Conservation (phyloP, 2,888 invertebrate genomes). For the Sarcophaga variegata region DNA sequence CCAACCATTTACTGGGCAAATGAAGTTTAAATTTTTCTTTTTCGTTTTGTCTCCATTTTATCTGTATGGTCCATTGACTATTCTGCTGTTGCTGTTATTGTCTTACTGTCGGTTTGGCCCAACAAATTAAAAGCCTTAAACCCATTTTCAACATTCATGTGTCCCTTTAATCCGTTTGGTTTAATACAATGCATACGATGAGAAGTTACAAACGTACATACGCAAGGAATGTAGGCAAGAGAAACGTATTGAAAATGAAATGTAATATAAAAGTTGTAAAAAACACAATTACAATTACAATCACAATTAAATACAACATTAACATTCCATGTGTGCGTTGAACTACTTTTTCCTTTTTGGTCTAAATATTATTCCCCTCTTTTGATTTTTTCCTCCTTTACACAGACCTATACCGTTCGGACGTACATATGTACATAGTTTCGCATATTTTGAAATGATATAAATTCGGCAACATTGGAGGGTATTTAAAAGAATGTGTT, state of each 20-base stretch:
- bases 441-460: constrained; percentile 17
- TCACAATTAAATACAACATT: constrained; percentile 70
- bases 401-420: background rate
- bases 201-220: background rate
- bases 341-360: constrained; percentile 50
- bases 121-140: constrained; percentile 70
- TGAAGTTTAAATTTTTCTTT: constrained; percentile 22
- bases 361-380: constrained; percentile 31
- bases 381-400: background rate
- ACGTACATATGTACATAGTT: background rate
- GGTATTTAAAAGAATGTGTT: constrained; percentile 5
- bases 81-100: background rate
- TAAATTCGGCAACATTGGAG: constrained; percentile 19
- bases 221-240: constrained; percentile 3
- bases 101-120: constrained; percentile 63
- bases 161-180: constrained; percentile 56
- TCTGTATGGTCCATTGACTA: constrained; percentile 37
- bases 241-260: constrained; percentile 46
- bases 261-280: constrained; percentile 48
- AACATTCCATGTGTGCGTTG: constrained; percentile 68
- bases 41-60: constrained; percentile 15
- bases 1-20: constrained; percentile 18
- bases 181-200: constrained; percentile 22
- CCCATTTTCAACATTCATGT: constrained; percentile 69
- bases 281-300: constrained; percentile 66